Evolutionary conservation across 2,888 invertebrate genomes (phyloP).

Genomic region (Limnephilus lunatus): DNA sequence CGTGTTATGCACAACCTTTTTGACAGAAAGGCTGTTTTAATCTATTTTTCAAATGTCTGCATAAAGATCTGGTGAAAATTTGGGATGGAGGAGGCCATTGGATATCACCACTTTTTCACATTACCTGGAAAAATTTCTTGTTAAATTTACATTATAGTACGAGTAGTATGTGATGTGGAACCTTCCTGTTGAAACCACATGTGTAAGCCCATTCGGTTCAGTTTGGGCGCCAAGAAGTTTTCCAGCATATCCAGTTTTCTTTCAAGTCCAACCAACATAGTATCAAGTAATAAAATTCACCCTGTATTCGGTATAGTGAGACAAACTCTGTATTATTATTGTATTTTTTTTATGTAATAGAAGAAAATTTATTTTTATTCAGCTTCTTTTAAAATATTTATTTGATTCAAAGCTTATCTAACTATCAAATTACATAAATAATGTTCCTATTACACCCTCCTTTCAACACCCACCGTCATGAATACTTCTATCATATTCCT

Average conservation of each 20-base stretch:
- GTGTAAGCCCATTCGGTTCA: background rate
- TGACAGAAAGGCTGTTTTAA: too few relatives aligned
- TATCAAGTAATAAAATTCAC: background rate
- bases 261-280: background rate
- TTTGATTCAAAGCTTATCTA: background rate
- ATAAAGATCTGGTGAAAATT: background rate
- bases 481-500: background rate
- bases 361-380: background rate
- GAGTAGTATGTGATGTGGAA: background rate
- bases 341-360: background rate
- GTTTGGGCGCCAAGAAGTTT: background rate
- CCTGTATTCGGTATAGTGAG: background rate
- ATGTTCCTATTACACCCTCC: background rate
- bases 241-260: background rate
- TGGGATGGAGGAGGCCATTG: background rate
- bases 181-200: background rate
- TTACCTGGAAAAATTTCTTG: constrained; percentile 5
- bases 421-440: background rate
- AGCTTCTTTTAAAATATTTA: background rate
- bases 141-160: background rate
- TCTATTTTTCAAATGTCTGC: too few relatives aligned
- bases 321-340: background rate
- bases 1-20: too few relatives aligned
- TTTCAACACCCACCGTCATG: too few relatives aligned
- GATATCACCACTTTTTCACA: background rate